These are phyloP conservation scores for Microctenopoma stevenorrisi DNA, from an alignment of 2,797 vertebrate species.

Conservation along the genomic window DNA sequence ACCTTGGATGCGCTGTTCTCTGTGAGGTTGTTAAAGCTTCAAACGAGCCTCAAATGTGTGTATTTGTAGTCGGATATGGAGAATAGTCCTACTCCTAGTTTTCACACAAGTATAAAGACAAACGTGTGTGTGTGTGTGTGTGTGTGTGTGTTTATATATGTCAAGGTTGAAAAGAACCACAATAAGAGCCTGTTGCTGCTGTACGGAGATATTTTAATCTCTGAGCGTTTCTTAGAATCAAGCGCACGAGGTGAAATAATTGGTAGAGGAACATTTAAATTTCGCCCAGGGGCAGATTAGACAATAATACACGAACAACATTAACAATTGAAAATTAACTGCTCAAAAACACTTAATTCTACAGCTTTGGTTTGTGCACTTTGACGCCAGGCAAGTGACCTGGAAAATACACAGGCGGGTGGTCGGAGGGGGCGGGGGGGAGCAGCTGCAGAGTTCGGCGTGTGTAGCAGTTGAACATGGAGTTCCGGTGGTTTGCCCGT, in stretches of 20 bases:
- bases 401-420: constrained; percentile 19
- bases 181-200: neutral
- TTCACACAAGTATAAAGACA: no score
- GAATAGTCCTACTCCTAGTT: neutral
- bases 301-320: neutral
- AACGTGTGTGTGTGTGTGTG: neutral
- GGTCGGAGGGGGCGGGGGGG: no score
- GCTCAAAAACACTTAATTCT: constrained; percentile 13
- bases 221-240: neutral
- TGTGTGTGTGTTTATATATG: constrained; percentile 3
- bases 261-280: constrained; percentile 3
- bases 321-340: constrained; percentile 50
- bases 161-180: neutral
- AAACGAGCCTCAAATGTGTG: constrained; percentile 1
- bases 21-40: no score
- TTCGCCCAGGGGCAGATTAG: neutral
- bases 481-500: no score
- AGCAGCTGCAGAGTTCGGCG: no score
- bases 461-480: no score
- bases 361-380: neutral
- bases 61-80: neutral
- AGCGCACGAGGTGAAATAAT: neutral
- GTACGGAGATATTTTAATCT: neutral
- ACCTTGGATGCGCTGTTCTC: no score
- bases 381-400: constrained; percentile 33